Evolutionary conservation across 2,888 invertebrate genomes (phyloP).

Genomic region (Sericinus montela): DNA sequence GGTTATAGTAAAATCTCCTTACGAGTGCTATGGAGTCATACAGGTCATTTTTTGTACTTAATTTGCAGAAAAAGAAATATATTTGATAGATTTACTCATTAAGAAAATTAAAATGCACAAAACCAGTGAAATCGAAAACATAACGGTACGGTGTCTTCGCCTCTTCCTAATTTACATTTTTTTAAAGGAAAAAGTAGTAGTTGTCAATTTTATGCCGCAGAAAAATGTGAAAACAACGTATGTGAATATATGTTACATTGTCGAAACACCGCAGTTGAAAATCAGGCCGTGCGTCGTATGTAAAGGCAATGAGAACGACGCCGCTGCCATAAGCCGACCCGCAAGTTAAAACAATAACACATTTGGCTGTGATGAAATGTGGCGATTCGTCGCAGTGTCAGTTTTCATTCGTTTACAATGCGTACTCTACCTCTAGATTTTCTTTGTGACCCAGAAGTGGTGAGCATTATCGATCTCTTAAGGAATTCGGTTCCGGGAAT

Average conservation of each 20-base stretch:
- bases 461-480: conserved; percentile 9
- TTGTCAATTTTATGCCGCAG: neutral
- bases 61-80: no score
- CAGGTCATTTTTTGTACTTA: no score
- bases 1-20: no score
- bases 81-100: no score
- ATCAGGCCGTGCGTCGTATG: neutral
- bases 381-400: conserved; percentile 36
- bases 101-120: no score
- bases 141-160: neutral
- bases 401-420: conserved; percentile 19
- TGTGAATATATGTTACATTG: conserved; percentile 1
- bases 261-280: conserved; percentile 9
- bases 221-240: conserved; percentile 26
- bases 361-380: conserved; percentile 50
- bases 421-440: conserved; percentile 25
- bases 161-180: no score
- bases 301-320: neutral
- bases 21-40: no score
- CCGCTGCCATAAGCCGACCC: conserved; percentile 40
- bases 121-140: neutral
- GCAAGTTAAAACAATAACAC: conserved; percentile 65
- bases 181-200: no score
- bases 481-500: conserved; percentile 3
- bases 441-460: conserved; percentile 12